These are phyloP conservation scores for Mesocentrotus franciscanus DNA, from an alignment of 53 echinoderm and acorn worm species.

Conservation along the genomic window DNA sequence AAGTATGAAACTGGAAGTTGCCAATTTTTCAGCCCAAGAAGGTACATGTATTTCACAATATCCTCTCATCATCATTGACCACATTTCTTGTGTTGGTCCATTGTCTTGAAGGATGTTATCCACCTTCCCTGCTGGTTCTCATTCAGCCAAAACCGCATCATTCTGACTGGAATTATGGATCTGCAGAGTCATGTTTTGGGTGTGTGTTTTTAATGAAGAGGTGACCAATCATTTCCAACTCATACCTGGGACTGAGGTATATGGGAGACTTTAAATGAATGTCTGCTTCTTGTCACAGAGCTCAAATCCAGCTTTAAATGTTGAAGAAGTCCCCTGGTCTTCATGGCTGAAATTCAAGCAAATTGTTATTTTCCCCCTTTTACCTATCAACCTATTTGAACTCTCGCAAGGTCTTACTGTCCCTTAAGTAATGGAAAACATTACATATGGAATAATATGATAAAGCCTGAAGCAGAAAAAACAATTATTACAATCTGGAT, in stretches of 20 bases:
- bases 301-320: neutral
- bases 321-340: too few species aligned
- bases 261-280: neutral
- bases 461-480: constrained; percentile 1
- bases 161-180: neutral
- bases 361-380: neutral
- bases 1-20: constrained; percentile 37
- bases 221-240: constrained; percentile 6
- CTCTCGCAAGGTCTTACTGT: neutral
- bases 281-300: neutral
- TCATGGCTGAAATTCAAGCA: neutral
- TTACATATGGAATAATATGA: neutral
- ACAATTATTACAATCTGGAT: constrained; percentile 16
- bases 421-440: neutral
- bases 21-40: neutral
- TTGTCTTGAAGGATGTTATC: constrained; percentile 26
- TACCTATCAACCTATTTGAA: neutral
- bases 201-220: neutral
- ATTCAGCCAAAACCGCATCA: constrained; percentile 16
- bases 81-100: constrained; percentile 4
- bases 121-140: constrained; percentile 26
- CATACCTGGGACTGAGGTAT: neutral
- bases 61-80: constrained; percentile 7
- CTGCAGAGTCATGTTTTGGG: constrained; percentile 44
- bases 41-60: constrained; percentile 9